Evolutionary conservation across 2,797 vertebrate genomes (phyloP).

Genomic region (Poeciliopsis turneri): DNA sequence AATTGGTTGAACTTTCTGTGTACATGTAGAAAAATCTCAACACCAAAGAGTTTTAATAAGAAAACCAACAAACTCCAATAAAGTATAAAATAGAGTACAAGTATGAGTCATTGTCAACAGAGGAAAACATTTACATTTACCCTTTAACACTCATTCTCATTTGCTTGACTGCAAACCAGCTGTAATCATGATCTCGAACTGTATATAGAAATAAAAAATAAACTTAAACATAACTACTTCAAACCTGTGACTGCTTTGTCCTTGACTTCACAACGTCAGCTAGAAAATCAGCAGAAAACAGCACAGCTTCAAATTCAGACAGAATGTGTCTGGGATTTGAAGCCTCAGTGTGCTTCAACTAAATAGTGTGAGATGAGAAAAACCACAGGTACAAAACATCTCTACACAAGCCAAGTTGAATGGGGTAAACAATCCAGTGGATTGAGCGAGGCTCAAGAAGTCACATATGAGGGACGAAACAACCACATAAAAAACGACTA

Average conservation of each 20-base stretch:
- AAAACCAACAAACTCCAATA: neutral
- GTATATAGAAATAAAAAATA: neutral
- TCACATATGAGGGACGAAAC: neutral
- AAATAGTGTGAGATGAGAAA: neutral
- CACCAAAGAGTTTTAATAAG: neutral
- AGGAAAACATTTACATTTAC: neutral
- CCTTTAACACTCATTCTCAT: neutral
- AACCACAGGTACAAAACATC: constrained; percentile 1
- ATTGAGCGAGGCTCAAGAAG: neutral
- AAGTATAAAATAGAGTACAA: neutral
- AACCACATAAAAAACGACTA: neutral
- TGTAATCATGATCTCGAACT: neutral
- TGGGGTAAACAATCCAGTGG: neutral
- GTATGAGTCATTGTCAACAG: neutral
- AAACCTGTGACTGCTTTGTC: neutral
- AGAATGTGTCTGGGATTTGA: neutral
- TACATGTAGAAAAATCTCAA: neutral
- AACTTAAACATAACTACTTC: neutral
- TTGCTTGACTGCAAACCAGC: neutral
- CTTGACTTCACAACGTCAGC: neutral
- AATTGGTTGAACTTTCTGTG: neutral
- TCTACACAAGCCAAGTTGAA: neutral
- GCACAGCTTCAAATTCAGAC: neutral
- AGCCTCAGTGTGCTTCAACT: neutral
- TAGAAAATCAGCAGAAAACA: neutral